phyloP scores from a whole-genome alignment of 2,888 invertebrate species.

The Melieria picta region DNA sequence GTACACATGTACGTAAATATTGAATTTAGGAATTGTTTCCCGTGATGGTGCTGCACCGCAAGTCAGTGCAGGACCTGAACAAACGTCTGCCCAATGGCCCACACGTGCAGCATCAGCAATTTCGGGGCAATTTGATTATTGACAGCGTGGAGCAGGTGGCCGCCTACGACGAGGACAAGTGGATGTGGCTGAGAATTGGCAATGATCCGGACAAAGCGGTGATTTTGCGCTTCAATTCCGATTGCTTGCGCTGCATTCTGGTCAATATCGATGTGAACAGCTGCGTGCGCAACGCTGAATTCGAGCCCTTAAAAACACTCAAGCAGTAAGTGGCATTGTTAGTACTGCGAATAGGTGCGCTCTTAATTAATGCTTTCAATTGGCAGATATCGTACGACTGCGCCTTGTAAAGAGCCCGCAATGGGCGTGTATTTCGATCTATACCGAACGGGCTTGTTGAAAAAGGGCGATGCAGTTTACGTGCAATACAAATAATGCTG shows the following conservation, averaged over 20 bases:
- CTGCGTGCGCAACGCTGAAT: conserved; percentile 38
- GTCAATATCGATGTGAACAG: conserved; percentile 37
- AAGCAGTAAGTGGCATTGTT: conserved; percentile 29
- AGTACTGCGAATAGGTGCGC: neutral
- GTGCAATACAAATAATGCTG: conserved; percentile 28
- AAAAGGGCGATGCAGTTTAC: conserved; percentile 40
- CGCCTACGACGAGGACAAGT: conserved; percentile 42
- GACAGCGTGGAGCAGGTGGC: conserved; percentile 20
- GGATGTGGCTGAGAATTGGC: conserved; percentile 42
- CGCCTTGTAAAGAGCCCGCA: conserved; percentile 34
- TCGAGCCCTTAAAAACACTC: conserved; percentile 38
- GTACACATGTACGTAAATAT: neutral
- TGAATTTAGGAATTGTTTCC: conserved; percentile 35
- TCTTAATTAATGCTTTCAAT: neutral
- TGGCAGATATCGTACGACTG: conserved; percentile 37
- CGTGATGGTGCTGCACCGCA: conserved; percentile 39
- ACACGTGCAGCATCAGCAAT: conserved; percentile 37
- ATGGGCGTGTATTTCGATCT: conserved; percentile 43
- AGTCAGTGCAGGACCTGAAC: conserved; percentile 39
- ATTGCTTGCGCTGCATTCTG: conserved; percentile 41
- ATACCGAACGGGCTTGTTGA: conserved; percentile 26
- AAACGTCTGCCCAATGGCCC: conserved; percentile 22
- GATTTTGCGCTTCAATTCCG: conserved; percentile 39
- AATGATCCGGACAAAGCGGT: conserved; percentile 10
- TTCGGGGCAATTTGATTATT: conserved; percentile 41